phyloP scores from a whole-genome alignment of 2,888 invertebrate genomes.

The Epistrophe eligans region DNA sequence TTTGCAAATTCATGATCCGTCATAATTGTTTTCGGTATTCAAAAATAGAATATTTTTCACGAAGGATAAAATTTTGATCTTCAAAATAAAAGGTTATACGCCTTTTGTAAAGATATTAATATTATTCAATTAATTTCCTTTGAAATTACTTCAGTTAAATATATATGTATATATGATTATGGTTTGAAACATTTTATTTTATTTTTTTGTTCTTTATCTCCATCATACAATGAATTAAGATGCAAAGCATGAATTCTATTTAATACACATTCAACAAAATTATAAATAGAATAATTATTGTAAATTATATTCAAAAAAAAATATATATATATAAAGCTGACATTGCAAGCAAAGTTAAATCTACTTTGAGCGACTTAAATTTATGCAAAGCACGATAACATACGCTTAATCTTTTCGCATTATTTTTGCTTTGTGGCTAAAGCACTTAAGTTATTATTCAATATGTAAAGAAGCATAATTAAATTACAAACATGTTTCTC shows the following conservation, averaged over 20 bases:
- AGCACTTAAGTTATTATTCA: background rate
- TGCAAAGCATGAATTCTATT: slow-evolving; percentile 4
- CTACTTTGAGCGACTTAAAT: slow-evolving; percentile 1
- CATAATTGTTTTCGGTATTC: rapidly evolving
- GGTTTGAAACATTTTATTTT: background rate
- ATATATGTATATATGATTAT: background rate
- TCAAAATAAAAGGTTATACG: background rate
- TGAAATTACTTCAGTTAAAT: background rate
- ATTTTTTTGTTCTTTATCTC: background rate
- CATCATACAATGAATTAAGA: slow-evolving; percentile 1
- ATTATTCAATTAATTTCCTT: background rate
- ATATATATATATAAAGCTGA: background rate
- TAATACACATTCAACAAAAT: slow-evolving; percentile 19
- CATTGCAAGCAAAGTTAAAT: background rate
- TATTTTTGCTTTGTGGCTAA: background rate
- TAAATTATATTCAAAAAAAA: background rate
- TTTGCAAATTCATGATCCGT: background rate
- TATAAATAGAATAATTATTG: slow-evolving; percentile 10
- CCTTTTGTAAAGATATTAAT: background rate
- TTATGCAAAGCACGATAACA: slow-evolving; percentile 27
- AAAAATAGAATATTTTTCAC: background rate
- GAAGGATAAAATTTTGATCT: background rate
- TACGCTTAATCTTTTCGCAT: slow-evolving; percentile 26
- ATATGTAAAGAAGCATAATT: slow-evolving; percentile 25
- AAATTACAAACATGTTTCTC: slow-evolving; percentile 22